These are phyloP conservation scores for Drosophila setosimentum DNA, from an alignment of 2,888 invertebrate genomes.

Conservation along the genomic window DNA sequence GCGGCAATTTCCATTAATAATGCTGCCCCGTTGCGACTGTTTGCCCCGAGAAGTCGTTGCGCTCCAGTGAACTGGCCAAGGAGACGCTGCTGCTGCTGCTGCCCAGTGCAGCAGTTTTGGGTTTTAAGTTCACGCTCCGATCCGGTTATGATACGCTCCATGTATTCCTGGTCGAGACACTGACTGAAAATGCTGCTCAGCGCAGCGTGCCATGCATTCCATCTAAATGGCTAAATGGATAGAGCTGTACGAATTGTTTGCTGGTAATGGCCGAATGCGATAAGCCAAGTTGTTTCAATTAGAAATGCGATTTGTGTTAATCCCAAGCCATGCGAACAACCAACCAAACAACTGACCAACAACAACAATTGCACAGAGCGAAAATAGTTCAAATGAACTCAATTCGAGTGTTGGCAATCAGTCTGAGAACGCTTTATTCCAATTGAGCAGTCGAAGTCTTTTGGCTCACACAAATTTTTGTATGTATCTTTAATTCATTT, in stretches of 20 bases:
- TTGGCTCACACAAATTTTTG: neutral
- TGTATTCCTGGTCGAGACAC: slow-evolving; percentile 35
- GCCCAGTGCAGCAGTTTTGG: slow-evolving; percentile 69
- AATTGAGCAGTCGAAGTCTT: neutral
- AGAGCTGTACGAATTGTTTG: slow-evolving; percentile 24
- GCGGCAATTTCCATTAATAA: slow-evolving; percentile 73
- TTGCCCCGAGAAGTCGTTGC: slow-evolving; percentile 40
- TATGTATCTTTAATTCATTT: no score
- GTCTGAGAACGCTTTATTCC: neutral
- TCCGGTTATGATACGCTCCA: slow-evolving; percentile 79
- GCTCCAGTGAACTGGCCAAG: slow-evolving; percentile 59
- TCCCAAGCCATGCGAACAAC: slow-evolving; percentile 63
- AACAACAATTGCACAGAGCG: neutral
- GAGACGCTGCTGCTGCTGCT: slow-evolving; percentile 27
- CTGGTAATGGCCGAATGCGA: slow-evolving; percentile 31
- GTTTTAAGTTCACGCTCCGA: slow-evolving; percentile 76
- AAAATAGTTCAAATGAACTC: neutral
- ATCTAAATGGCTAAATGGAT: slow-evolving; percentile 72
- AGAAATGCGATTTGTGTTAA: slow-evolving; percentile 70
- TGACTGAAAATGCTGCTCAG: slow-evolving; percentile 52
- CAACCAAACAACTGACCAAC: slow-evolving; percentile 1
- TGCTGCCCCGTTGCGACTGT: slow-evolving; percentile 43
- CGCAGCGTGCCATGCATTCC: slow-evolving; percentile 79
- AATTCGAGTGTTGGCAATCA: neutral
- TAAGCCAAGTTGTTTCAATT: slow-evolving; percentile 75